Percentiles rank a stretch among this genome's conserved stretches.
Evolutionary conservation across 2,888 invertebrate genomes (phyloP).

Genomic region (Nephrocerus scutellatus): DNA sequence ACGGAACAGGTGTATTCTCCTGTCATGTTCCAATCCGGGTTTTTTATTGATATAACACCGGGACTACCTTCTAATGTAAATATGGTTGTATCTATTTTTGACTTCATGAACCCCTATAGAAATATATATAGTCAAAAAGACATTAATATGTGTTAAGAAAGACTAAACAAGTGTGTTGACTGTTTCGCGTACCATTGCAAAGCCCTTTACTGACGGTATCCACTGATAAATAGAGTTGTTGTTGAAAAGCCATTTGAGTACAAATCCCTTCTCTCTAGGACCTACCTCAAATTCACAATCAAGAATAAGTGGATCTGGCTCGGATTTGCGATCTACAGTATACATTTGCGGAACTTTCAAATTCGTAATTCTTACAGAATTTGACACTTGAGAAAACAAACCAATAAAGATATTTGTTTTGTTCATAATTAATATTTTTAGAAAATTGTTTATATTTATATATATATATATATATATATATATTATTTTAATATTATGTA

Average conservation of each 20-base stretch:
- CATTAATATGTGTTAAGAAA: constrained; percentile 9
- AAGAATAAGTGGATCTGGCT: constrained; percentile 43
- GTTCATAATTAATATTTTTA: background rate
- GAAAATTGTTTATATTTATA: background rate
- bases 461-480: background rate
- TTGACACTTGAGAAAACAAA: constrained; percentile 31
- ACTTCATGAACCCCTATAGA: constrained; percentile 45
- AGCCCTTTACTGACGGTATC: constrained; percentile 47
- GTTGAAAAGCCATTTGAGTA: constrained; percentile 47
- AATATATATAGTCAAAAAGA: constrained; percentile 1
- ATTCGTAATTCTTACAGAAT: constrained; percentile 46
- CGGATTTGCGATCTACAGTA: constrained; percentile 42
- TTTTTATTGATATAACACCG: constrained; percentile 46
- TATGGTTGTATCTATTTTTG: constrained; percentile 45
- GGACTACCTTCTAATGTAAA: constrained; percentile 44
- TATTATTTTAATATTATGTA: background rate
- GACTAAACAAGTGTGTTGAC: too few relatives aligned
- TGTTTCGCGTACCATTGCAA: constrained; percentile 47
- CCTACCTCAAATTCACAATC: constrained; percentile 47
- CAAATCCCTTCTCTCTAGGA: constrained; percentile 44
- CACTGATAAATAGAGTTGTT: constrained; percentile 47
- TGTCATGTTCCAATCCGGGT: constrained; percentile 48
- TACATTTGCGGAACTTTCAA: constrained; percentile 46
- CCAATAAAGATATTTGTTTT: background rate
- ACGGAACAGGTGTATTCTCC: constrained; percentile 48